These are phyloP conservation scores for Hemiprocne comata DNA, from an alignment of 2,113 vertebrate genomes.

Conservation along the genomic window DNA sequence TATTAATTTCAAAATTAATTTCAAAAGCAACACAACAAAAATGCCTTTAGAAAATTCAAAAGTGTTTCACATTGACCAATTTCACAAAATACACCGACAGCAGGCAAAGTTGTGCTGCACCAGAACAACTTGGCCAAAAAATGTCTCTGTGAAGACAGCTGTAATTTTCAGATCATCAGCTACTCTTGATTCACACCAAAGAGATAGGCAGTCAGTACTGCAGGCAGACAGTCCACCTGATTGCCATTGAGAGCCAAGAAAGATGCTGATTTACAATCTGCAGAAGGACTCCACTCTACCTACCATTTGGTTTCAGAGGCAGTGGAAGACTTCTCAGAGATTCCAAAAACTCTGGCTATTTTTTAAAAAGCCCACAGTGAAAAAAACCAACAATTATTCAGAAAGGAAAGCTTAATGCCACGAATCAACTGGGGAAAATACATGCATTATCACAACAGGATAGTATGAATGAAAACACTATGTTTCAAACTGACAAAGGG, in stretches of 20 bases:
- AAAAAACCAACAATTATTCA: neutral
- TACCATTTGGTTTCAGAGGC: neutral
- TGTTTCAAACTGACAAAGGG: neutral
- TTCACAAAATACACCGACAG: neutral
- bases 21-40: neutral
- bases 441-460: neutral
- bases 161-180: neutral
- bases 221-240: neutral
- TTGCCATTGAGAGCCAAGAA: neutral
- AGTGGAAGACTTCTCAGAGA: neutral
- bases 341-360: neutral
- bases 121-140: neutral
- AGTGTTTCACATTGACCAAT: neutral
- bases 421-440: neutral
- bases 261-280: neutral
- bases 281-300: neutral
- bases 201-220: neutral
- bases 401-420: neutral
- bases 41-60: neutral
- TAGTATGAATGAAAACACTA: neutral
- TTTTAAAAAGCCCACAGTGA: neutral
- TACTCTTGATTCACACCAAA: neutral
- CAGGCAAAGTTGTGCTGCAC: neutral
- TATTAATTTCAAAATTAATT: neutral
- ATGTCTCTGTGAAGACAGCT: neutral